phyloP scores from a whole-genome alignment of 2,113 vertebrate species.

The Paratilapia polleni region DNA sequence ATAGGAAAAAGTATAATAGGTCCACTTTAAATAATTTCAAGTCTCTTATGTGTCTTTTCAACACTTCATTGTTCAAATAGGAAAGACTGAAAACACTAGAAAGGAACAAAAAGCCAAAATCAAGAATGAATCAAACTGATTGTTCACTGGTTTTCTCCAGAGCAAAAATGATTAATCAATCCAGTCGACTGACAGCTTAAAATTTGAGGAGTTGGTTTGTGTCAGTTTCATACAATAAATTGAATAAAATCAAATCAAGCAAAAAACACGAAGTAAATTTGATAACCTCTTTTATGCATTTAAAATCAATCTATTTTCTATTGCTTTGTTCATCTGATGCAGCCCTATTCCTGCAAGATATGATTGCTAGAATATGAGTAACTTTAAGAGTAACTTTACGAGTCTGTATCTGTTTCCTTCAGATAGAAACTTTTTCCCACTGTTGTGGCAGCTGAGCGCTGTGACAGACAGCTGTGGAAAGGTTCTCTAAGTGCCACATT shows the following conservation, averaged over 20 bases:
- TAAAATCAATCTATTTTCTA: neutral
- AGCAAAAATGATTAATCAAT: neutral
- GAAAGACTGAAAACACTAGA: neutral
- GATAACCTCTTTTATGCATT: neutral
- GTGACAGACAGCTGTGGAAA: neutral
- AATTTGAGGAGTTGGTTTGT: neutral
- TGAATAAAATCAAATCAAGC: neutral
- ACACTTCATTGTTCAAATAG: constrained; percentile 60
- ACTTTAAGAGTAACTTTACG: too few species aligned
- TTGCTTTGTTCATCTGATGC: neutral
- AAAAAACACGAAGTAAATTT: neutral
- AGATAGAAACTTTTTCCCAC: too few species aligned
- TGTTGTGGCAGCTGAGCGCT: neutral
- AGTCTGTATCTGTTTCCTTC: too few species aligned
- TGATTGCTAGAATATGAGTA: neutral
- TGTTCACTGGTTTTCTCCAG: neutral
- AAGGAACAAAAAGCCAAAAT: neutral
- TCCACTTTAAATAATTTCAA: constrained; percentile 47
- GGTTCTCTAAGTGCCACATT: neutral
- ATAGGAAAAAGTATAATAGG: neutral
- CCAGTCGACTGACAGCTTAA: neutral
- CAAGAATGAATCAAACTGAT: neutral
- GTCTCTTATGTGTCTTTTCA: constrained; percentile 48
- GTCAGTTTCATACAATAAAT: neutral
- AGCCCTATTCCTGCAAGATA: neutral